Percentiles rank a stretch among this genome's conserved stretches.
Evolutionary conservation across 2,888 invertebrate genomes (phyloP).

Genomic region (Drosophila eohydei): DNA sequence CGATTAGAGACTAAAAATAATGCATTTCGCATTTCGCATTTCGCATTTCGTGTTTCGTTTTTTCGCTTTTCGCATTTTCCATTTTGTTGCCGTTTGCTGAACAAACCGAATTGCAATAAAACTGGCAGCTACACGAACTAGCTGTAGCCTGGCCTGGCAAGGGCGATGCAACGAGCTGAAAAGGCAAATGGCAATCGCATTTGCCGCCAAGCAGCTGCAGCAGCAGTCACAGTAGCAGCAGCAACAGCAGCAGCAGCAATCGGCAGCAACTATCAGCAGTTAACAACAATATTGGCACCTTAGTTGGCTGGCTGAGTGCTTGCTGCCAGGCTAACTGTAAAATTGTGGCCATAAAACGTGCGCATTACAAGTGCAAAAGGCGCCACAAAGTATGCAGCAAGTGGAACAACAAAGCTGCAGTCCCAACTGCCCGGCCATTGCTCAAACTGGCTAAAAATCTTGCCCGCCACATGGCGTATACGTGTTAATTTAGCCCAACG

Average conservation of each 20-base stretch:
- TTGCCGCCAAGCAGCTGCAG: conserved; percentile 54
- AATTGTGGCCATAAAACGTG: conserved; percentile 78
- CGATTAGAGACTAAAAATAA: conserved; percentile 80
- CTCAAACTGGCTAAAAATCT: conserved; percentile 61
- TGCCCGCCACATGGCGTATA: conserved; percentile 70
- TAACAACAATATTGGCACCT: conserved; percentile 82
- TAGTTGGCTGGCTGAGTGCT: conserved; percentile 42
- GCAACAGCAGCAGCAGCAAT: conserved; percentile 34
- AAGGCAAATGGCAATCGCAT: conserved; percentile 67
- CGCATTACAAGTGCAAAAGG: conserved; percentile 56
- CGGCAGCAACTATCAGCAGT: conserved; percentile 76
- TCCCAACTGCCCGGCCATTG: conserved; percentile 30
- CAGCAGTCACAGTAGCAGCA: conserved; percentile 27
- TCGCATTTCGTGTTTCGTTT: conserved; percentile 31
- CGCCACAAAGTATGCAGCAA: conserved; percentile 66
- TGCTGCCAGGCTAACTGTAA: conserved; percentile 72
- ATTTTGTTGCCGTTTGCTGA: conserved; percentile 33
- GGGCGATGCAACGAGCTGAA: conserved; percentile 32
- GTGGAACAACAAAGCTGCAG: conserved; percentile 21
- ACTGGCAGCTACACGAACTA: conserved; percentile 47
- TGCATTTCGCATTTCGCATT: conserved; percentile 62
- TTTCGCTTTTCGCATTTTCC: conserved; percentile 5
- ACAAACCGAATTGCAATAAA: conserved; percentile 68
- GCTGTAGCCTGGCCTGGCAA: not conserved
- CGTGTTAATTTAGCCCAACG: conserved; percentile 73